Evolutionary conservation across 2,888 invertebrate species (phyloP).

Genomic region (Limnephilus marmoratus): DNA sequence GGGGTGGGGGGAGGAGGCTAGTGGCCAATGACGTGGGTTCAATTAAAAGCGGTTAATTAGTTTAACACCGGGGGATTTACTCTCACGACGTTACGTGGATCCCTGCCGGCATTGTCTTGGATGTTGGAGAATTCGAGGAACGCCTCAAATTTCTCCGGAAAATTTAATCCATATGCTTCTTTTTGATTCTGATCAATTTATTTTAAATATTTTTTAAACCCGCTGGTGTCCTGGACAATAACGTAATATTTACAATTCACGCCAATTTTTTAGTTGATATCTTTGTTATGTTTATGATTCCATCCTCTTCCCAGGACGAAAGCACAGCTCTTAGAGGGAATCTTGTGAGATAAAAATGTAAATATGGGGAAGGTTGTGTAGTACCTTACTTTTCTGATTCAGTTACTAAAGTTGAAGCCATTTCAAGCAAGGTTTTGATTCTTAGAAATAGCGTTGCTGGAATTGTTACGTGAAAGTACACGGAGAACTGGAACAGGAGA

Average conservation of each 20-base stretch:
- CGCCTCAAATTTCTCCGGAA: not conserved
- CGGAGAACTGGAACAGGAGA: no score
- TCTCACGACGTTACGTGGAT: not conserved
- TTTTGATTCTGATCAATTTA: not conserved
- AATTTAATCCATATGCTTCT: not conserved
- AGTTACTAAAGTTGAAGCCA: not conserved
- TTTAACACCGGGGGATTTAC: slow-evolving; percentile 32
- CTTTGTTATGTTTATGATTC: no score
- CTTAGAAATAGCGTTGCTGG: not conserved
- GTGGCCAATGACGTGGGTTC: slow-evolving; percentile 31
- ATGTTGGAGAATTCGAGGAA: not conserved
- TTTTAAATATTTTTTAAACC: not conserved
- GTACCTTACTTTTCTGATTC: not conserved
- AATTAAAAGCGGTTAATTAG: slow-evolving; percentile 48
- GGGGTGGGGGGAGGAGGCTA: slow-evolving; percentile 6
- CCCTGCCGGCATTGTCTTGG: slow-evolving; percentile 16
- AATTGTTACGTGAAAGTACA: not conserved
- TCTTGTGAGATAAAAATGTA: not conserved
- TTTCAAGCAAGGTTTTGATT: not conserved
- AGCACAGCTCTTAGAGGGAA: not conserved
- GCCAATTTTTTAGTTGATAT: not conserved
- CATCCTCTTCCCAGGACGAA: not conserved
- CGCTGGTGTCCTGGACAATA: not conserved
- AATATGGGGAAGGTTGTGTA: not conserved
- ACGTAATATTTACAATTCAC: not conserved